Conservation (phyloP, 2,113 vertebrate genomes). For the Fukomys damarensis region DNA sequence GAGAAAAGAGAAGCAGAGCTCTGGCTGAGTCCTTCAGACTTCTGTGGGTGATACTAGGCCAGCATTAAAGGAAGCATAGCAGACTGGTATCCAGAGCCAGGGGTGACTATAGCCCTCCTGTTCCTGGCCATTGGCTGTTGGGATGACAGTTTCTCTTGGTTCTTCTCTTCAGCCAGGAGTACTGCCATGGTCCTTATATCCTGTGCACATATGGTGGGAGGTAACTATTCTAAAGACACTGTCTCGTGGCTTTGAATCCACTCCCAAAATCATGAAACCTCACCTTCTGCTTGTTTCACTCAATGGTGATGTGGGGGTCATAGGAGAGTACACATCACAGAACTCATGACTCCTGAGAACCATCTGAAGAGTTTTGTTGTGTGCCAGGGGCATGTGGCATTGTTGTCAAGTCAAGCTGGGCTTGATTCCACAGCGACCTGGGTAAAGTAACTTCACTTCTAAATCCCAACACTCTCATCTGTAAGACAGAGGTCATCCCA, state of each 20-base stretch:
- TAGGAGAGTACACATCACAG: background rate
- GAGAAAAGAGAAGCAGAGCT: background rate
- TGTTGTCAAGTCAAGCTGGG: background rate
- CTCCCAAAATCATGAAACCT: background rate
- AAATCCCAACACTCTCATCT: background rate
- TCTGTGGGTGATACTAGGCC: background rate
- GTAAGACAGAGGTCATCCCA: background rate
- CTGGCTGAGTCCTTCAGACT: background rate
- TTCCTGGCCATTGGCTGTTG: background rate
- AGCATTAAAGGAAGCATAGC: background rate
- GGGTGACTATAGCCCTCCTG: background rate
- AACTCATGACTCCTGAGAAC: background rate
- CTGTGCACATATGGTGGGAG: background rate
- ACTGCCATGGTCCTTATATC: background rate
- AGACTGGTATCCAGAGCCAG: background rate
- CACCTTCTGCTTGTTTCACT: background rate
- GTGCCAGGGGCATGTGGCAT: background rate
- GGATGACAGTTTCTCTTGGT: background rate
- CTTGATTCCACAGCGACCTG: background rate
- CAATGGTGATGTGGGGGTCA: background rate
- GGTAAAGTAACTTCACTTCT: conserved; percentile 16
- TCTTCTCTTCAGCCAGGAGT: background rate
- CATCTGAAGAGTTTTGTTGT: background rate
- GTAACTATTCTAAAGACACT: background rate
- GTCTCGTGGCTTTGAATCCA: background rate